Evolutionary conservation across 2,113 vertebrate genomes (phyloP).

Genomic region (Brienomyrus brachyistius): DNA sequence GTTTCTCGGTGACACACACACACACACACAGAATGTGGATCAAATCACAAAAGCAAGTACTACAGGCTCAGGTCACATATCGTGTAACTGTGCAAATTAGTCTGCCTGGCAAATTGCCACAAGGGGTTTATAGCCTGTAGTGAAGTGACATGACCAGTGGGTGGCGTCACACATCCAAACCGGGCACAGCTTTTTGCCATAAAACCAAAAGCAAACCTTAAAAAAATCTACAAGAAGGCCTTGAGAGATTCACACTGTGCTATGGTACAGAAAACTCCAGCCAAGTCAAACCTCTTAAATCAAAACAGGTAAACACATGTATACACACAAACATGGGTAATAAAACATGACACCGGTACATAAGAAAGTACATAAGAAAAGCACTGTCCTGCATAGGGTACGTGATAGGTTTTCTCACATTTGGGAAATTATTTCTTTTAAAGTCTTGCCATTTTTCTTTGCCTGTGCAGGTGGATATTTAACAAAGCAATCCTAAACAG

Average conservation of each 20-base stretch:
- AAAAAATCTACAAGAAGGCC: not conserved
- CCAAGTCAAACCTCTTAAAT: not conserved
- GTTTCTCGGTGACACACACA: not conserved
- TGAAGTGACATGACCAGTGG: not conserved
- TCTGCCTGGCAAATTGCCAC: not conserved
- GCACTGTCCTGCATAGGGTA: not conserved
- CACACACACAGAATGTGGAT: not conserved
- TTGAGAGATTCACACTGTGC: not conserved
- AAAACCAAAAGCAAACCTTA: not conserved
- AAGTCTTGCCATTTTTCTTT: not conserved
- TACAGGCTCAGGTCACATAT: not conserved
- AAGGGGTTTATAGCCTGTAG: not conserved
- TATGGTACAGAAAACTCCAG: not conserved
- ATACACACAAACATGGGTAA: not conserved
- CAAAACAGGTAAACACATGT: not conserved
- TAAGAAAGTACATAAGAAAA: not conserved
- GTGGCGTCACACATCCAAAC: not conserved
- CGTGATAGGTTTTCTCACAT: not conserved
- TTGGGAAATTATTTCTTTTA: not conserved
- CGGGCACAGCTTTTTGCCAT: not conserved
- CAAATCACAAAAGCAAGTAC: not conserved
- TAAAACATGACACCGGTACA: not conserved
- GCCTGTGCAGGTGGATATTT: not conserved
- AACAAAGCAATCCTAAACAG: not conserved
- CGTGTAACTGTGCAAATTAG: not conserved